Base-by-base conservation (phyloP, 2,888 invertebrate species). In the Hyposoter didymator region DNA sequence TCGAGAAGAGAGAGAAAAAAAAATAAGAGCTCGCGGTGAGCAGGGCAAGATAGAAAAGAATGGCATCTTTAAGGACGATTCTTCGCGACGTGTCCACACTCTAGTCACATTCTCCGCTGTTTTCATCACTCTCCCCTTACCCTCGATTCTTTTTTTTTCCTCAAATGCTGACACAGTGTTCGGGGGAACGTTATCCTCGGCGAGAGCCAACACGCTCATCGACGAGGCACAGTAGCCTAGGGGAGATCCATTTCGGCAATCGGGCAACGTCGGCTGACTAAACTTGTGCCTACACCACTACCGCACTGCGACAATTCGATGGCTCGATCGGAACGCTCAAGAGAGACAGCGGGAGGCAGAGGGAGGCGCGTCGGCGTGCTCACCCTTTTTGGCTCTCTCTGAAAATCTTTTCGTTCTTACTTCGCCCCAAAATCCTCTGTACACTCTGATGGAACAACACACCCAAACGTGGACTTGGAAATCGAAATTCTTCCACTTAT, bases 261-360 rank as follows among this genome's bases (percentile, higher is more conserved):
- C 69, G 87, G 86, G 85, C 82, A 88, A 85, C 74, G 82, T 79
- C 28, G 89, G 76, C 88, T 89, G 89, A 89, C 90, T 88, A 89
- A 89, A 91, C 87, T 89, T 90, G 88, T 89, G 87, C 89, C 90
- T 91, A 92, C 88, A 90, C 88, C 87, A 85, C 89, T 91, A 93
- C 93, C 92, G 93, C 93, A 93, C 90, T 93, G 93, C 93, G 93
- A 93, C 93, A 93, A 91, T 93, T 91, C 92, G 91, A 93, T 91
- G 88, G 90, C 90, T 91, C 90, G 90, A 90, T 84, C 88, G 88
- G 84, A 78, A 74, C 67, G 76, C 66, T 70, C 64, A 28, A 84
- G 75, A 80, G 49, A 69, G 52, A 49, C 14, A 78, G 49, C 64
- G 19, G 67, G 32, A 35, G 67, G 32, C 19, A 70, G 64, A 67